phyloP scores from a whole-genome alignment of 2,888 invertebrate species.

The Diogma glabrata region DNA sequence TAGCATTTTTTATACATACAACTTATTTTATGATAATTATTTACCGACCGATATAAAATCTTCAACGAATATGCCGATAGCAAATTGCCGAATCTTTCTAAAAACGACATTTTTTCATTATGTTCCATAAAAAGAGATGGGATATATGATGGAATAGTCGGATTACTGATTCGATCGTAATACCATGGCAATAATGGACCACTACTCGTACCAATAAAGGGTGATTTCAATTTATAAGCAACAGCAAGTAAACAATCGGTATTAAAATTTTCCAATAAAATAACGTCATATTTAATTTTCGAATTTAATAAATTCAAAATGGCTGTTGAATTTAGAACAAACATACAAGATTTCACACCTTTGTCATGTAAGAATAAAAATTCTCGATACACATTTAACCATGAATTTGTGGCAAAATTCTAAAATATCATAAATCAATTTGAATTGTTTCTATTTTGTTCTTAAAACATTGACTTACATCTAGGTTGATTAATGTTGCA shows the following conservation, averaged over 20 bases:
- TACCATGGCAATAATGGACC: slow-evolving; percentile 46
- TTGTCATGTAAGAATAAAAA: slow-evolving; percentile 24
- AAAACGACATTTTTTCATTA: slow-evolving; percentile 39
- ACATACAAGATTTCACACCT: slow-evolving; percentile 27
- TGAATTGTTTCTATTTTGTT: no score
- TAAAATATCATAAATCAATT: no score
- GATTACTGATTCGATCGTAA: slow-evolving; percentile 42
- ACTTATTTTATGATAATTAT: no score
- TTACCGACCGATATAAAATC: slow-evolving; percentile 17
- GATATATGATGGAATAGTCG: slow-evolving; percentile 46
- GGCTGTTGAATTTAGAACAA: slow-evolving; percentile 26
- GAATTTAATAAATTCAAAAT: slow-evolving; percentile 30
- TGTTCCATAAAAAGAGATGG: slow-evolving; percentile 45
- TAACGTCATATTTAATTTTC: slow-evolving; percentile 49
- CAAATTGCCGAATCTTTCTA: slow-evolving; percentile 40
- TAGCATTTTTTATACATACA: no score
- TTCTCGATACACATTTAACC: slow-evolving; percentile 24
- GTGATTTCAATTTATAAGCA: slow-evolving; percentile 42
- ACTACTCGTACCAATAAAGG: slow-evolving; percentile 44
- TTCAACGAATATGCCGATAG: slow-evolving; percentile 24
- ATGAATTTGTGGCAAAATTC: no score
- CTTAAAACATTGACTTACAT: no score
- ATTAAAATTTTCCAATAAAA: slow-evolving; percentile 51
- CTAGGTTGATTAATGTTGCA: slow-evolving; percentile 29
- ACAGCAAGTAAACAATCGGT: slow-evolving; percentile 49